A percentile compares a stretch with the other conserved stretches of the same genome.
These are phyloP conservation scores for Agrotis exclamationis DNA, from an alignment of 2,888 invertebrate species.

Conservation along the genomic window DNA sequence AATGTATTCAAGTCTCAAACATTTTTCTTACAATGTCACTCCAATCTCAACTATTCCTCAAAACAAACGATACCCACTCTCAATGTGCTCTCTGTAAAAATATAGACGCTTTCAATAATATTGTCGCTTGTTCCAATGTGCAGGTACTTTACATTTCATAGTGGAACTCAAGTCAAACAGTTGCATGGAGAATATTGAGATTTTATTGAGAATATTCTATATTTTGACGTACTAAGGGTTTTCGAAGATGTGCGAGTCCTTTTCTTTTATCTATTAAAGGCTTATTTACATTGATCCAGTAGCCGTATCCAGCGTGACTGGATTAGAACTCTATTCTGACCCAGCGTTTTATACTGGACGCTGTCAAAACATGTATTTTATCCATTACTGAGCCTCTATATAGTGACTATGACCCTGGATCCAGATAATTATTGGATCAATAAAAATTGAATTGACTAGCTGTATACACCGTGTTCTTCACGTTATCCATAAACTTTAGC, in stretches of 20 bases:
- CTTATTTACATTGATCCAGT: too few species aligned
- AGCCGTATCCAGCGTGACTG: too few species aligned
- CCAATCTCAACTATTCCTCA: conserved; percentile 3
- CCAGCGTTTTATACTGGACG: too few species aligned
- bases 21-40: conserved; percentile 19
- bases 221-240: conserved; percentile 32
- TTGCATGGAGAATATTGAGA: conserved; percentile 75
- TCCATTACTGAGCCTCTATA: too few species aligned
- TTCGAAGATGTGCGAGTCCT: conserved; percentile 1
- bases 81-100: conserved; percentile 40
- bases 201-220: conserved; percentile 75
- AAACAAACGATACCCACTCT: conserved; percentile 13
- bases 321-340: too few species aligned
- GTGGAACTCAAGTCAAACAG: conserved; percentile 75
- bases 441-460: too few species aligned
- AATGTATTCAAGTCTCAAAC: not conserved
- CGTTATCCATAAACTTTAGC: too few species aligned
- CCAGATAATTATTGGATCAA: too few species aligned
- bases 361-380: too few species aligned
- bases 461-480: too few species aligned
- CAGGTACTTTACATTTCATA: conserved; percentile 66
- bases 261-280: not conserved
- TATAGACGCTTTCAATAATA: conserved; percentile 75
- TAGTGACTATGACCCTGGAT: too few species aligned
- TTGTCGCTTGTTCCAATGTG: conserved; percentile 63